Base-by-base conservation (phyloP, 2,113 vertebrate genomes). In the Puffinus mauretanicus region DNA sequence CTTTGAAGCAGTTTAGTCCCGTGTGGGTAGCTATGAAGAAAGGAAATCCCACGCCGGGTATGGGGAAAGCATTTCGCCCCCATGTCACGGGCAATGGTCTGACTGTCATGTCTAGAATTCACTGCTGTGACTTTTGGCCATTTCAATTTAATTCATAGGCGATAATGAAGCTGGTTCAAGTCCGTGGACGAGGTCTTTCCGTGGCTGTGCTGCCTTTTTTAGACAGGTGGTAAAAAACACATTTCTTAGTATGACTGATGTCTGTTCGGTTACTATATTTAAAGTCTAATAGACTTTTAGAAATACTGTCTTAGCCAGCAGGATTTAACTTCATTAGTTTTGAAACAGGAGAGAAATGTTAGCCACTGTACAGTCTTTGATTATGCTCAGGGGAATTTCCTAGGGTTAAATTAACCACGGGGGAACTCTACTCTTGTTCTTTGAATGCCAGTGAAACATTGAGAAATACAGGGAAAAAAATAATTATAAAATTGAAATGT, bases 261-360 rank as follows among this genome's bases (percentile, higher is more conserved):
- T 82, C 80, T 92, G 34, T 84, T 94, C 25, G 0, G 89, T 91
- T 94, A 55, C 78, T 95, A 62, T 93, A 94, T 95, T 96, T 96
- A 95, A 96, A 95, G 52, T 82, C 80, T 92, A 82, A 86, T 58
- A 90, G 87, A 95, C 38, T 91, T 95, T 80, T 73, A 87, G 82
- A 94, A 95, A 96, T 84, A 82, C 71, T 90, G 82, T 70, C 90
- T 96, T 93, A 95, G 86, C 90, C 95, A 97, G 88, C 93, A 94
- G 93, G 90, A 95, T 97, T 97, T 90, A 97, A 94, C 82, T 97
- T 97, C 93, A 88, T 98, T 96, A 96, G 86, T 90, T 97, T 95
- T 95, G 91, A 96, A 98, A 91, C 75, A 84, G 71, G 78, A 95
- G 91, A 92, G 79, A 88, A 92, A 94, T 82, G 73, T 93, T 97